Evolutionary conservation across 2,888 invertebrate species (phyloP).

Genomic region (Rotaria macrura): DNA sequence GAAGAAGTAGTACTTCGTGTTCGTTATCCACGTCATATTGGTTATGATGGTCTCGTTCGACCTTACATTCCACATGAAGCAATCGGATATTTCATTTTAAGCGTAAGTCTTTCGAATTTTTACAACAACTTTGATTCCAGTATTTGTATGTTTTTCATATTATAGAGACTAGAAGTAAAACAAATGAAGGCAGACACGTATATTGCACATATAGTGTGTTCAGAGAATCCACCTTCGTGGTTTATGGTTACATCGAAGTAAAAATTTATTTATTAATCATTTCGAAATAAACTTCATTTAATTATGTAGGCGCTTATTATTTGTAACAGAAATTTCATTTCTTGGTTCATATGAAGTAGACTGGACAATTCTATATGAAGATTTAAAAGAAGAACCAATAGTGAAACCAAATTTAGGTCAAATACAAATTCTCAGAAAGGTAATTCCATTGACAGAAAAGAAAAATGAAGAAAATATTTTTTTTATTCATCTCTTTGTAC

Average conservation of each 20-base stretch:
- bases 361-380: background rate
- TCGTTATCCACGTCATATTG: slow-evolving; percentile 25
- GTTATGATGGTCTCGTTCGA: slow-evolving; percentile 28
- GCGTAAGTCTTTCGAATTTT: background rate
- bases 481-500: background rate
- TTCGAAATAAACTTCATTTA: background rate
- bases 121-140: background rate
- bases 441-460: background rate
- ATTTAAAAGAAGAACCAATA: slow-evolving; percentile 5
- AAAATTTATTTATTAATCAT: background rate
- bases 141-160: background rate
- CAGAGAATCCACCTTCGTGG: background rate
- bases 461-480: background rate
- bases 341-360: background rate
- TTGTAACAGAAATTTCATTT: slow-evolving; percentile 5
- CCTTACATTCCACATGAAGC: slow-evolving; percentile 28
- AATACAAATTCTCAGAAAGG: slow-evolving; percentile 5
- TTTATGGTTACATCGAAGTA: background rate
- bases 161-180: background rate
- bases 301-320: slow-evolving; percentile 4
- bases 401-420: background rate
- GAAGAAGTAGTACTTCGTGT: slow-evolving; percentile 24
- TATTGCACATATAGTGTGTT: background rate
- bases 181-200: background rate
- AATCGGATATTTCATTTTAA: slow-evolving; percentile 15